Evolutionary conservation across 2,113 vertebrate species (phyloP).

Genomic region (Muntiacus muntjak): DNA sequence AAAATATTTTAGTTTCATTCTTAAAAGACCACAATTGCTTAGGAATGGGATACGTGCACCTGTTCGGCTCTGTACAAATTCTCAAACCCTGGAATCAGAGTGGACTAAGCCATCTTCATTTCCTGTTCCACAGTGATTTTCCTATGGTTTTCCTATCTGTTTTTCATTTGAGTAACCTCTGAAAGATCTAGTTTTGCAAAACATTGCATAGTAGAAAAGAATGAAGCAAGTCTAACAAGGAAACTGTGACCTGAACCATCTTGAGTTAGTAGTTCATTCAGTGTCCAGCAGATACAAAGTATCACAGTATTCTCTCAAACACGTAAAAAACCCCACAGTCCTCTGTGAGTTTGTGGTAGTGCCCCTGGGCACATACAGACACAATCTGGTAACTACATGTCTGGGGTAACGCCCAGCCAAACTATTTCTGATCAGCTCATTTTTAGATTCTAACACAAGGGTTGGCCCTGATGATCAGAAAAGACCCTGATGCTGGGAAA

Average conservation of each 20-base stretch:
- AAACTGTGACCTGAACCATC: background rate
- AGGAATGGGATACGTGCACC: background rate
- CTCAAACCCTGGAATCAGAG: background rate
- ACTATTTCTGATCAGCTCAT: background rate
- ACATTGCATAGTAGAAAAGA: background rate
- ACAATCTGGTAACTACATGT: background rate
- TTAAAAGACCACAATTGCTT: background rate
- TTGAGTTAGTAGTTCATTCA: background rate
- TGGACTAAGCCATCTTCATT: background rate
- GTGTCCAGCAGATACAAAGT: background rate
- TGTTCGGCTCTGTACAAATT: background rate
- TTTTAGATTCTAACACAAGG: background rate
- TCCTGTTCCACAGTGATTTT: background rate
- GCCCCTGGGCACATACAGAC: background rate
- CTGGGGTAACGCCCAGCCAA: background rate
- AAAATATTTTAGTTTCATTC: background rate
- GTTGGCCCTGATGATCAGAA: background rate
- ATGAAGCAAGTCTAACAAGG: background rate
- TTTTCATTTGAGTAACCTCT: background rate
- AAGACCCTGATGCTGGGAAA: background rate
- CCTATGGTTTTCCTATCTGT: background rate
- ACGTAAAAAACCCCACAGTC: background rate
- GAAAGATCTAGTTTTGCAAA: background rate
- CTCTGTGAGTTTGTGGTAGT: background rate
- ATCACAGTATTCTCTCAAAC: background rate